Conservation (phyloP, 1,140 invertebrate genomes). For the Trachelipus rathkii region DNA sequence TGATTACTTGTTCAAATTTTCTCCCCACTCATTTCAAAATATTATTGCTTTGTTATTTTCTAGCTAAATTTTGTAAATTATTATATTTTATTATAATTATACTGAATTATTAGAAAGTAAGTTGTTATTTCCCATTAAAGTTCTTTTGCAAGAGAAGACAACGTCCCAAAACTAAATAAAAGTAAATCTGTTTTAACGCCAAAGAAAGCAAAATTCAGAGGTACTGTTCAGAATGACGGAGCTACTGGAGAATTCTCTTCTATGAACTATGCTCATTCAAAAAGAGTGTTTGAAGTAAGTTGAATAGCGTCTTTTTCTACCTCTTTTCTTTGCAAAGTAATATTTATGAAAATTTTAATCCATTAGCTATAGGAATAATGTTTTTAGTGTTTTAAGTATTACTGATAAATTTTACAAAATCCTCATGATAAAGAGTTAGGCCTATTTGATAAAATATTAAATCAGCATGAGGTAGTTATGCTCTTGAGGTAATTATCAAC, state of each 20-base stretch:
- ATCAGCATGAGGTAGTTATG: neutral
- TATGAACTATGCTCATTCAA: slow-evolving; percentile 64
- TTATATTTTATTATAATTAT: too few species aligned
- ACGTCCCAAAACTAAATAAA: too few species aligned
- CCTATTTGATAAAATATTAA: slow-evolving; percentile 5
- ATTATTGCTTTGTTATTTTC: too few species aligned
- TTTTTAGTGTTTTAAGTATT: slow-evolving; percentile 9
- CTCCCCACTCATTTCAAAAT: too few species aligned
- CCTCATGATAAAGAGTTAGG: too few species aligned
- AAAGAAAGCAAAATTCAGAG: slow-evolving; percentile 55
- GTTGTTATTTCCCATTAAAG: too few species aligned
- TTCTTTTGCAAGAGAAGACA: too few species aligned
- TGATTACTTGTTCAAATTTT: too few species aligned
- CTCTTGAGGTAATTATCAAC: too few species aligned
- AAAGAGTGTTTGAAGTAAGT: slow-evolving; percentile 60
- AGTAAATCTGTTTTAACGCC: neutral
- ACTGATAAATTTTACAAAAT: neutral
- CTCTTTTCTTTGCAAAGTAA: neutral
- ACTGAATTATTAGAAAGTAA: too few species aligned
- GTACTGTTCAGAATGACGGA: slow-evolving; percentile 70
- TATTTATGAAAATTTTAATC: too few species aligned
- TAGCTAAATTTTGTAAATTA: too few species aligned
- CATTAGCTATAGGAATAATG: neutral
- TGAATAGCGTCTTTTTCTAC: neutral
- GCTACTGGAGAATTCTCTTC: slow-evolving; percentile 71